Base-by-base conservation (phyloP, 1,140 invertebrate species). In the Drosophila ambigua region DNA sequence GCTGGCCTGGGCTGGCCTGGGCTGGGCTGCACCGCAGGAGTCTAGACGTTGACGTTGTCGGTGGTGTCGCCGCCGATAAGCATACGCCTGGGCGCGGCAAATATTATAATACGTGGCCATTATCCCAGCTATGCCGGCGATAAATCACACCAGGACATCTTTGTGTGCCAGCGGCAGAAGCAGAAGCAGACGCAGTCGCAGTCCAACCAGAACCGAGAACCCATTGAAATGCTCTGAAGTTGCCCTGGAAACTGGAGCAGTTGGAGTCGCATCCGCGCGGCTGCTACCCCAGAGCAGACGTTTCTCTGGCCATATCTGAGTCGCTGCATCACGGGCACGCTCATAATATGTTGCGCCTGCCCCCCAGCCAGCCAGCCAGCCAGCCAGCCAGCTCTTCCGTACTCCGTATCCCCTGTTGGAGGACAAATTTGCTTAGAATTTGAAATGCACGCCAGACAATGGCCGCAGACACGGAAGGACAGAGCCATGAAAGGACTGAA, bases 41-140 rank as follows among this genome's bases (percentile, higher is more conserved):
- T 79, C 82, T 87, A 87, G 82, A 87, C 83, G 72, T 31, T 48
- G 72, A 63, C 73, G 51, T 67, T 76, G 72, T 73, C 79, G 83
- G 66, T 83, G 64, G 57, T 62, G 73, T 77, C 74, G 64, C 41
- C 83, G 64, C 78, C 82, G 82, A 87, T 87, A 87, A 87, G 82
- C 82, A 87, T 87, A 87, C 82, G 82, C 82, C 81, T 74, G 72
- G 83, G 83, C 75, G 78, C 74, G 78, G 83, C 83, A 87, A 72
- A 88, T 87, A 87, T 87, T 88, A 87, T 87, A 87, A 87, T 87
- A 87, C 82, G 82, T 87, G 83, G 82, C 82, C 78, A 87, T 87
- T 87, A 87, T 87, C 82, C 82, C 41, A 46, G 82, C 83, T 78
- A 74, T 73, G 83, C 69, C 54, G 83, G 78, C 83, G 66, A 87